Evolutionary conservation across 2,797 vertebrate species (phyloP).

Genomic region (Phoebastria nigripes): DNA sequence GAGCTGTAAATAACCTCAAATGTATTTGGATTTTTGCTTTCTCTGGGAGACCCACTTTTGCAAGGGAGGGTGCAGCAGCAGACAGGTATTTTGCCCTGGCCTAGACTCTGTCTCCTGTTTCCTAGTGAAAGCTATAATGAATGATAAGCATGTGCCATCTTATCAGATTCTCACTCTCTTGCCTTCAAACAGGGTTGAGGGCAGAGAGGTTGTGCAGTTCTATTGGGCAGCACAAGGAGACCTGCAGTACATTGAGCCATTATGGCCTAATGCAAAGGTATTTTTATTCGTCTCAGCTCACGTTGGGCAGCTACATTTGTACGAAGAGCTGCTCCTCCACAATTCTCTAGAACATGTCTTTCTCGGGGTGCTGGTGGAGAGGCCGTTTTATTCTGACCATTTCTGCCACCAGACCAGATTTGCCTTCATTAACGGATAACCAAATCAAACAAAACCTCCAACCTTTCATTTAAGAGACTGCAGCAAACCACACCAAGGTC

Average conservation of each 20-base stretch:
- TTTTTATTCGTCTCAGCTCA: neutral
- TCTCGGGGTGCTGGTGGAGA: neutral
- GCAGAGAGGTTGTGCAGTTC: neutral
- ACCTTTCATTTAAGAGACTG: neutral
- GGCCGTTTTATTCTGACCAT: neutral
- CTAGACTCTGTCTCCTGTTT: neutral
- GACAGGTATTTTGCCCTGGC: neutral
- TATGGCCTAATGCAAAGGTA: neutral
- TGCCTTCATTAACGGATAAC: constrained; percentile 45
- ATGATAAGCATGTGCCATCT: neutral
- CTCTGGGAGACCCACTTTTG: neutral
- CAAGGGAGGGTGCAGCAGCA: neutral
- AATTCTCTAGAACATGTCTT: neutral
- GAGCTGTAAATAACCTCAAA: neutral
- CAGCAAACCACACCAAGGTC: neutral
- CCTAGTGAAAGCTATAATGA: neutral
- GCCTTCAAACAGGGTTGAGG: neutral
- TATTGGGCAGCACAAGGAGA: neutral
- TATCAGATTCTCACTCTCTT: neutral
- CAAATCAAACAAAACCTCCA: constrained; percentile 47
- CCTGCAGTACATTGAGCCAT: neutral
- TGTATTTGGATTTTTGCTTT: neutral
- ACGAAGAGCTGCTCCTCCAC: neutral
- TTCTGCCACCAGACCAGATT: neutral
- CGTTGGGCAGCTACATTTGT: neutral